Percentiles rank a stretch among this genome's conserved stretches.
phyloP scores from a whole-genome alignment of 1,140 invertebrate species.

The Polypedilum vanderplanki region DNA sequence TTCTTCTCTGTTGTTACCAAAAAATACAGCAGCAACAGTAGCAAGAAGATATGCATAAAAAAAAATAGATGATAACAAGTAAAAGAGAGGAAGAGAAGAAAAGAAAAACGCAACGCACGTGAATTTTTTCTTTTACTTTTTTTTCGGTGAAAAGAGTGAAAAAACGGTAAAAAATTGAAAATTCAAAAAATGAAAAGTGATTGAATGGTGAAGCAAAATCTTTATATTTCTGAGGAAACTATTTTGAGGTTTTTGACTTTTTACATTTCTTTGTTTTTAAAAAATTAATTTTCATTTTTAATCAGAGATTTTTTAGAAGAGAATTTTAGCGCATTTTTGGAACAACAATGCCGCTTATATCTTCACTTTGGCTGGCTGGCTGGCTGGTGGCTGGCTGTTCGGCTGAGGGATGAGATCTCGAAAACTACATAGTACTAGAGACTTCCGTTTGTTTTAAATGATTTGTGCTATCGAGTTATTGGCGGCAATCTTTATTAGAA shows the following conservation, averaged over 20 bases:
- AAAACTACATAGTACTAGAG: too few relatives aligned
- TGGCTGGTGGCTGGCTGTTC: too few relatives aligned
- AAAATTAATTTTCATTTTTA: too few relatives aligned
- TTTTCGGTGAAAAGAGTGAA: neutral
- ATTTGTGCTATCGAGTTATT: too few relatives aligned
- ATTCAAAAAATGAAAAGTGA: slow-evolving; percentile 22
- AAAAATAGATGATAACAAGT: slow-evolving; percentile 13
- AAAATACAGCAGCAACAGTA: neutral
- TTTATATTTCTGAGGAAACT: neutral
- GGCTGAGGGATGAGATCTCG: too few relatives aligned
- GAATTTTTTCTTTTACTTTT: neutral
- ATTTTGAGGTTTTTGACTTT: slow-evolving; percentile 2
- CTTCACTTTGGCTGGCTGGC: too few relatives aligned
- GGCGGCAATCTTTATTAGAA: too few relatives aligned
- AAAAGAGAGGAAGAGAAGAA: neutral
- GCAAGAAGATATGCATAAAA: neutral
- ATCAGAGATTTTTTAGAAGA: too few relatives aligned
- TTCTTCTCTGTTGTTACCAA: neutral
- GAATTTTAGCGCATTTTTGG: too few relatives aligned
- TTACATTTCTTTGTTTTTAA: neutral
- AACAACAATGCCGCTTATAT: too few relatives aligned
- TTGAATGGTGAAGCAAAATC: neutral
- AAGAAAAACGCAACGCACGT: neutral
- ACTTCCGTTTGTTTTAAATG: too few relatives aligned
- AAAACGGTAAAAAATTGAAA: slow-evolving; percentile 27